Evolutionary conservation across 1,140 invertebrate species (phyloP).

Genomic region (Eubasilissa regina): DNA sequence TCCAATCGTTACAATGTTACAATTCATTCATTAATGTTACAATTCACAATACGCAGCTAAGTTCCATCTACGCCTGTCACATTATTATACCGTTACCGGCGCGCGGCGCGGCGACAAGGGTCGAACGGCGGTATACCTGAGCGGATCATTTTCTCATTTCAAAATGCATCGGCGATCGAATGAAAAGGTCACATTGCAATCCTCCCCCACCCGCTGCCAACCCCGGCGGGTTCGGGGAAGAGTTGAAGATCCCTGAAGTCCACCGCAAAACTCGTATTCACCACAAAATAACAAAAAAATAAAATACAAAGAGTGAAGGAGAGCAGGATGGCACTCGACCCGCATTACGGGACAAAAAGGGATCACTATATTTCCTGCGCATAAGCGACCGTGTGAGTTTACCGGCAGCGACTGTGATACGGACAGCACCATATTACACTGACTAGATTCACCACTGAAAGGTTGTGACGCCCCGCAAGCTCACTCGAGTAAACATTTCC

Average conservation of each 20-base stretch:
- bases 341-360: neutral
- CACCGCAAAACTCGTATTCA: slow-evolving; percentile 52
- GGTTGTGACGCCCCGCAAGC: too few relatives aligned
- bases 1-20: too few relatives aligned
- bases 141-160: slow-evolving; percentile 25
- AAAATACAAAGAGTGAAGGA: slow-evolving; percentile 37
- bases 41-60: too few relatives aligned
- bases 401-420: slow-evolving; percentile 43
- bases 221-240: slow-evolving; percentile 19
- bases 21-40: too few relatives aligned
- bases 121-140: neutral
- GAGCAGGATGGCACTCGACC: slow-evolving; percentile 17
- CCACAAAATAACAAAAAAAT: slow-evolving; percentile 40
- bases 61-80: too few relatives aligned
- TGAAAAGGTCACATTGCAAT: slow-evolving; percentile 53
- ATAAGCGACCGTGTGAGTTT: slow-evolving; percentile 49
- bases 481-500: too few relatives aligned
- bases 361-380: slow-evolving; percentile 13
- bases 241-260: slow-evolving; percentile 50
- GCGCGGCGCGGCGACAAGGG: neutral
- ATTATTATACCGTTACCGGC: neutral
- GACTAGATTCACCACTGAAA: too few relatives aligned
- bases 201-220: slow-evolving; percentile 12
- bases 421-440: slow-evolving; percentile 32
- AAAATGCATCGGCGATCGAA: slow-evolving; percentile 44